These are phyloP conservation scores for Cynopterus brachyotis DNA, from an alignment of 2,113 vertebrate genomes.

Conservation along the genomic window DNA sequence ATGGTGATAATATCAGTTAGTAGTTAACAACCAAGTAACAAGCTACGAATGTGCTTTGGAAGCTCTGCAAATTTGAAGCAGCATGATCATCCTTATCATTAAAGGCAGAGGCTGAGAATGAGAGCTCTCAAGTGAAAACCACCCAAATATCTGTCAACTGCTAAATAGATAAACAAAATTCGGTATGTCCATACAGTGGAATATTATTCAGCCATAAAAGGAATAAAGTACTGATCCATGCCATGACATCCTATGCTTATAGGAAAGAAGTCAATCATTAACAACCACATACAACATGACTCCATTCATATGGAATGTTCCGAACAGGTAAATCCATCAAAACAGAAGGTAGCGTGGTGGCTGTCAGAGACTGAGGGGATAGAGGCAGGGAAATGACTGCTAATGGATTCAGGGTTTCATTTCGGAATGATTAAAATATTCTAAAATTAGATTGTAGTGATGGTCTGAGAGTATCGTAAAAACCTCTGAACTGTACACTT, in stretches of 20 bases:
- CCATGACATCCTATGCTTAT: background rate
- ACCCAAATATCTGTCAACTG: background rate
- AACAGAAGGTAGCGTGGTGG: background rate
- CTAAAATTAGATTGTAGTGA: background rate
- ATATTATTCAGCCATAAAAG: background rate
- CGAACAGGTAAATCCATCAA: background rate
- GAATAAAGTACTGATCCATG: background rate
- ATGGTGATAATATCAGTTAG: background rate
- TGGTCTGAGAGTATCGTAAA: background rate
- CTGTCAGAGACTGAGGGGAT: background rate
- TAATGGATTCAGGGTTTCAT: background rate
- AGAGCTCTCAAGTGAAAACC: background rate
- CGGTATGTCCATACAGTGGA: background rate
- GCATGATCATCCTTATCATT: background rate
- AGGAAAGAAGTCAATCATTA: background rate
- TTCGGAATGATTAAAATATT: background rate
- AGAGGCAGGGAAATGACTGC: background rate
- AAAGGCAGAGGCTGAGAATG: background rate
- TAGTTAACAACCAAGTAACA: background rate
- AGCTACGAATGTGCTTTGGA: background rate
- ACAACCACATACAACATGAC: background rate
- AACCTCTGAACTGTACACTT: background rate
- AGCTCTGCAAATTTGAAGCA: background rate
- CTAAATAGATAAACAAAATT: background rate
- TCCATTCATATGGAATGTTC: background rate